A percentile compares a stretch with the other conserved stretches of the same genome.
Conservation (phyloP, 1,140 invertebrate genomes). For the Microplitis demolitor region DNA sequence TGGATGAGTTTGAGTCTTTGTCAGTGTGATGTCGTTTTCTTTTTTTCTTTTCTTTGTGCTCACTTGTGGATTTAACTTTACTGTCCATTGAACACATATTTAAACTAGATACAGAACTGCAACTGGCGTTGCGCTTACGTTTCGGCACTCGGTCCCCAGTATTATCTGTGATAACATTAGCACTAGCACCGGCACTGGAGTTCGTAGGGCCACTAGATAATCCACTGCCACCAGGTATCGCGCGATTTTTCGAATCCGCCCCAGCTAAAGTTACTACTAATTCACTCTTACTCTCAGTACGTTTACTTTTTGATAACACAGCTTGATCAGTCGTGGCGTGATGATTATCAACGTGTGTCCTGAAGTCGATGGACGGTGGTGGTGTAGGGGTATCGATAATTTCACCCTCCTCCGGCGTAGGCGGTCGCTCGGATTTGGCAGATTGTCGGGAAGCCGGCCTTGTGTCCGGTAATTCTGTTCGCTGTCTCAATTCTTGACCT, state of each 20-base stretch:
- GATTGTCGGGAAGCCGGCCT: conserved; percentile 59
- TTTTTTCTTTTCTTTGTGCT: conserved; percentile 53
- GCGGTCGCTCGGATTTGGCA: conserved; percentile 36
- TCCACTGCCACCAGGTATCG: conserved; percentile 22
- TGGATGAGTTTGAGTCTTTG: conserved; percentile 35
- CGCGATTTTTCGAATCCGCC: background rate
- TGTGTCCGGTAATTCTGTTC: conserved; percentile 63
- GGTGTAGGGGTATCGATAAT: conserved; percentile 45
- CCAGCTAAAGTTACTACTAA: background rate
- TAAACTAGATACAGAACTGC: conserved; percentile 60
- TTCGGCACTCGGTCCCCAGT: conserved; percentile 41
- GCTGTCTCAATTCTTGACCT: conserved; percentile 59
- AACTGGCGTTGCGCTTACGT: conserved; percentile 62
- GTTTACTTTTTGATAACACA: conserved; percentile 1
- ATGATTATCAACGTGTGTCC: conserved; percentile 32
- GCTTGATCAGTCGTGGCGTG: conserved; percentile 13
- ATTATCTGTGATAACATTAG: conserved; percentile 20
- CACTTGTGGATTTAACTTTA: conserved; percentile 47
- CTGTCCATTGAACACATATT: conserved; percentile 49
- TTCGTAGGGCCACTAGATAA: conserved; percentile 24
- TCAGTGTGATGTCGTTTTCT: conserved; percentile 48
- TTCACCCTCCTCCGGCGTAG: conserved; percentile 51
- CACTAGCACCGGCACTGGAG: conserved; percentile 22
- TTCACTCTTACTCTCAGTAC: conserved; percentile 1
- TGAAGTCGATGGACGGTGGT: conserved; percentile 30